Evolutionary conservation across 2,113 vertebrate species (phyloP).

Genomic region (Sturnira hondurensis): DNA sequence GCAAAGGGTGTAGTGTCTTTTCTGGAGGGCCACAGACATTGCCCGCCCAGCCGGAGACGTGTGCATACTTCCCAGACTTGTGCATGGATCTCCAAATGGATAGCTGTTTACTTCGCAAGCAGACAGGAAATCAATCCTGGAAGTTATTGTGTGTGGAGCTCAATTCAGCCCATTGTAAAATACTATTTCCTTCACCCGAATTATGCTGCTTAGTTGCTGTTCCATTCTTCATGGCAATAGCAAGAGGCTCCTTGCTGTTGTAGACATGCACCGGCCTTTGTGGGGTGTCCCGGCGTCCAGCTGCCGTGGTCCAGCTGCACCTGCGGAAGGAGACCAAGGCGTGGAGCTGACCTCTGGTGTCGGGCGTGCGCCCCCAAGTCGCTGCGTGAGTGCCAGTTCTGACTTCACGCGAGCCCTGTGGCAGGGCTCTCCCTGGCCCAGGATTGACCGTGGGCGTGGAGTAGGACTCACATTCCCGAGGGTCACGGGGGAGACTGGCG

Average conservation of each 20-base stretch:
- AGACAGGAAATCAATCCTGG: conserved; percentile 57
- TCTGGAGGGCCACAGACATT: not conserved
- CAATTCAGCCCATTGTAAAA: conserved; percentile 38
- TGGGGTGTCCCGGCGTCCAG: too few relatives aligned
- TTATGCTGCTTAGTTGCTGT: not conserved
- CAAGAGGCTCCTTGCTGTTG: not conserved
- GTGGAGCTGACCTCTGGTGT: not conserved
- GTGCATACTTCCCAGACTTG: not conserved
- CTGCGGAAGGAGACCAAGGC: not conserved
- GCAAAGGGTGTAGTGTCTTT: not conserved
- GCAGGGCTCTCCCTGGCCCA: not conserved
- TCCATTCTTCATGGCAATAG: conserved; percentile 6
- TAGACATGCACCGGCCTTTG: not conserved
- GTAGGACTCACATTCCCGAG: not conserved
- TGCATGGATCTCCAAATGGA: conserved; percentile 44
- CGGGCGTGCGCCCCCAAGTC: rapidly evolving
- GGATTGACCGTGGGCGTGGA: not conserved
- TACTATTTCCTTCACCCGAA: conserved; percentile 19
- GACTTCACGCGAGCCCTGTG: not conserved
- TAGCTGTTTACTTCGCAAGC: conserved; percentile 45
- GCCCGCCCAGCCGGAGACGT: not conserved
- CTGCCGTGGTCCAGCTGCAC: too few relatives aligned
- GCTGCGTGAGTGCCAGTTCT: not conserved
- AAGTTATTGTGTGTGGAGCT: conserved; percentile 48
- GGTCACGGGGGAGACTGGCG: not conserved